phyloP scores from a whole-genome alignment of 2,797 vertebrate species.

The Sylvia borin region DNA sequence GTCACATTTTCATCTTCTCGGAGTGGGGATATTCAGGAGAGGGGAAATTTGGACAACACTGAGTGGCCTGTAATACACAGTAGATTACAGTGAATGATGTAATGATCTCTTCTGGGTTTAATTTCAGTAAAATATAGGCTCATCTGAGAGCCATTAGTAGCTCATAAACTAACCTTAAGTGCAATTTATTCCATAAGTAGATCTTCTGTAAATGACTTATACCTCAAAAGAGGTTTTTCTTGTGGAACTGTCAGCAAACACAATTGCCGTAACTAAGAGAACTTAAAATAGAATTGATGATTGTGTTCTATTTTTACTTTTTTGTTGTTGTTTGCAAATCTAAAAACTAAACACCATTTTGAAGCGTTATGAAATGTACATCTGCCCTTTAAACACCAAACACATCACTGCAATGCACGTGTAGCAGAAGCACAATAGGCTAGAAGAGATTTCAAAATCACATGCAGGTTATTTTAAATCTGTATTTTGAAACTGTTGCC shows the following conservation, averaged over 20 bases:
- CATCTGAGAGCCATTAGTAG: not conserved
- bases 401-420: not conserved
- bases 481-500: not conserved
- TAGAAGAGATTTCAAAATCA: not conserved
- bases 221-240: not conserved
- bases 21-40: not conserved
- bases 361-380: not conserved
- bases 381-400: not conserved
- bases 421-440: not conserved
- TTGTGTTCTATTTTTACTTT: not conserved
- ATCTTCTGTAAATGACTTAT: not conserved
- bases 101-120: not conserved
- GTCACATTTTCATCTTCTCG: not conserved
- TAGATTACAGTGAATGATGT: not conserved
- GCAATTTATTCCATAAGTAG: not conserved
- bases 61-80: not conserved
- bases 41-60: not conserved
- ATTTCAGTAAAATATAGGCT: not conserved
- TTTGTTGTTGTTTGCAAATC: not conserved
- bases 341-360: not conserved
- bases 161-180: not conserved
- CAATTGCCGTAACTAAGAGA: not conserved
- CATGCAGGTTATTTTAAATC: not conserved
- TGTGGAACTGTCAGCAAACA: not conserved
- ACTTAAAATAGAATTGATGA: slow-evolving; percentile 3